Base-by-base conservation (phyloP, 2,888 invertebrate genomes). In the Dexiosoma caninum region DNA sequence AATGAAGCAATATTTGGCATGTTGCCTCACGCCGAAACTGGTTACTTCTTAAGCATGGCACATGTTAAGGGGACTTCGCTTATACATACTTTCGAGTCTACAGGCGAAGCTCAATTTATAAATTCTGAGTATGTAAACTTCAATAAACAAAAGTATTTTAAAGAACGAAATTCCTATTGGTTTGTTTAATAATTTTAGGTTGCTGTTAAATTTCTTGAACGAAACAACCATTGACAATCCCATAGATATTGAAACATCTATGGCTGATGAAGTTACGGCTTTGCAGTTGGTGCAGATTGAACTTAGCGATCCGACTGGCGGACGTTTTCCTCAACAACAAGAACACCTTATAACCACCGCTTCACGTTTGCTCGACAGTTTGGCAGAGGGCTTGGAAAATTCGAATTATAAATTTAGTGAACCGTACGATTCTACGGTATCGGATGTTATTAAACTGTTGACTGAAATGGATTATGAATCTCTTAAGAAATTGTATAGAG, bases 401-500 rank as follows among this genome's bases (percentile, higher is more conserved):
- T 86, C 87, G 2, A 86, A 90, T 53, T 87, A 90, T 60, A 89
- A 89, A 78, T 90, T 89, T 74, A 86, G 86, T 42, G 89, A 90
- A 71, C 90, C 90, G 27, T 90, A 90, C 72, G 90, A 90, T 72
- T 86, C 89, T 2, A 88, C 88, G 0, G 85, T 90, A 1, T 89
- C 90, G 0, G 90, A 90, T 79, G 87, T 90, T 19, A 89, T 90
- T 30, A 88, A 86, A 75, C 74, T 90, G 0, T 84, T 90, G 4
- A 88, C 89, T 16, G 87, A 89, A 86, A 88, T 90, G 87, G 88
- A 90, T 78, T 89, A 87, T 59, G 86, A 87, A 32, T 90, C 90
- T 5, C 72, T 90, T 2, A 87, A 87, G 49, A 90, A 90, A 30
- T 87, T 93, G 0, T 93, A 93, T 83, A 91, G 91, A 5, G 92